Evolutionary conservation across 2,888 invertebrate genomes (phyloP), one percentile per base, ranked within the genome.

Genomic region (Neocrepidodera transversa): DNA sequence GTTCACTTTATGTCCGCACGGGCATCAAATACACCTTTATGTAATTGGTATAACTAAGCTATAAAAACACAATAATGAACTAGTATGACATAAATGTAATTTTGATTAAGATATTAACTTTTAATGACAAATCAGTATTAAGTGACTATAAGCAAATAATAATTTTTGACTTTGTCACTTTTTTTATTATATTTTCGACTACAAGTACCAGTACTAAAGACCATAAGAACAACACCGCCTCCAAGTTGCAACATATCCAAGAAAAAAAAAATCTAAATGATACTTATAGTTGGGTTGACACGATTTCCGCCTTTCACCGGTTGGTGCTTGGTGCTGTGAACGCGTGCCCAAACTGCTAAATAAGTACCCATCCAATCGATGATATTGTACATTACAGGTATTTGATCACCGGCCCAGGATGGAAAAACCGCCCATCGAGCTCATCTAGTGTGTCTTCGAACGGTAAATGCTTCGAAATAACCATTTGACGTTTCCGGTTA

Each of bases 231-330:
- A 38, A 38, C 14, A 26, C 16, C 50, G 50, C 50, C 26, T 32
- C 50, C 26, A 38, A 38, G 38, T 50, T 50, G 38, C 50, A 3
- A 50, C 38, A 50, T 30, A 26, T 26, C 26, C 13, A 32, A 50
- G 38, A 26, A 50, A 50, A 36, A 50, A 50, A 36, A 50, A 36
- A 10, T 11, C 36, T 36, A 49, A 49, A 50, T 50, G 38, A 38
- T 53, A 53, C 30, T 53, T 43, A 43, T 32, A 53, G 52, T 42
- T 28, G 43, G 32, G 43, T 53, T 61, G 68, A 67, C 68, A 68
- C 54, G 55, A 60, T 68, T 70, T 70, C 70, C 70, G 70, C 69
- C 70, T 70, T 70, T 70, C 70, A 70, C 70, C 68, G 70, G 65
- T 42, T 20, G 42, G 11, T 62, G 63, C 60, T 48, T 62, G 67